Percentiles rank a stretch among this genome's conserved stretches.
Evolutionary conservation across 2,888 invertebrate species (phyloP).

Genomic region (Drosophila antonietae): DNA sequence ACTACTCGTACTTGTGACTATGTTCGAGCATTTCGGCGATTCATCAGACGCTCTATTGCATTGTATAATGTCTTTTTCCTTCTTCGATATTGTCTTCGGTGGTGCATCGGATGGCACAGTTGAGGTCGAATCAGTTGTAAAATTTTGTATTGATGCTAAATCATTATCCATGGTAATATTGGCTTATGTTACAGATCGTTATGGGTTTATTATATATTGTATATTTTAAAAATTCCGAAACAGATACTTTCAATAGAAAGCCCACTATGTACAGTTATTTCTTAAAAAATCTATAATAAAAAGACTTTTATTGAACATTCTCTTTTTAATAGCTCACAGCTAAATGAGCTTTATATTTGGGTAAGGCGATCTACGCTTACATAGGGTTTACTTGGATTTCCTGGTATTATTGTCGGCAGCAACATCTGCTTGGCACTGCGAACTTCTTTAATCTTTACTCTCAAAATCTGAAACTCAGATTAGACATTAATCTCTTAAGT

Average conservation of each 20-base stretch:
- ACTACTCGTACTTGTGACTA: conserved; percentile 56
- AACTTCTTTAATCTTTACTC: not conserved
- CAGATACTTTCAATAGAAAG: not conserved
- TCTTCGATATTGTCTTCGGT: conserved; percentile 14
- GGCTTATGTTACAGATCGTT: not conserved
- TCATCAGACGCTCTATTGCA: not conserved
- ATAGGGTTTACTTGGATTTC: not conserved
- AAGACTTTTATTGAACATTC: not conserved
- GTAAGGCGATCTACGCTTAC: not conserved
- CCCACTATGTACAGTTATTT: not conserved
- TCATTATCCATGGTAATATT: conserved; percentile 54
- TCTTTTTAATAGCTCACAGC: not conserved
- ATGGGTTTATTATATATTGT: conserved; percentile 3
- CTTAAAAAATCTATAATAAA: not conserved
- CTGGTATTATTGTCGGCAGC: not conserved
- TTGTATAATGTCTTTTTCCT: not conserved
- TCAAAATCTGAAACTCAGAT: not conserved
- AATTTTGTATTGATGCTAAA: conserved; percentile 50
- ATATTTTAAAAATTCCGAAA: conserved; percentile 1
- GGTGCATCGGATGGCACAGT: conserved; percentile 34
- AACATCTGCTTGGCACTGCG: not conserved
- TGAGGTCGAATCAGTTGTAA: conserved; percentile 49
- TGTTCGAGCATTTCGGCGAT: conserved; percentile 56
- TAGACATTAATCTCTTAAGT: not conserved
- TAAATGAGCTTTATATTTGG: not conserved